Base-by-base conservation (phyloP, 2,797 vertebrate species). In the Hydrolagus colliei region DNA sequence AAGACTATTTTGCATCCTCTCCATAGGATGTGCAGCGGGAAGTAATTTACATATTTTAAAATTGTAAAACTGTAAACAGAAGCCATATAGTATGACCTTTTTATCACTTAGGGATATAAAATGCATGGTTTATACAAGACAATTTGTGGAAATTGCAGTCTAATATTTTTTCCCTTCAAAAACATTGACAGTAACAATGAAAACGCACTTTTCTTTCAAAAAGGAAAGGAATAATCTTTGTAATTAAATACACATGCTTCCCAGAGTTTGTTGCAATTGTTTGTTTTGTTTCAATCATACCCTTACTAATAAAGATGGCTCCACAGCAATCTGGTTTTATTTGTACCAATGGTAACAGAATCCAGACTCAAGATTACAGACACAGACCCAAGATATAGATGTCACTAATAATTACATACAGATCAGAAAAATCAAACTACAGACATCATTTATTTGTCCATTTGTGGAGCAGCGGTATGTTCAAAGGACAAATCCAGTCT, bases 221-320 rank as follows among this genome's bases (percentile, higher is more conserved):
- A 59, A 77, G 75, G 41, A 61, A 41, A n/a, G 41, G n/a, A 61
- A 41, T 61, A 77, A 77, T 77, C 75, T 77, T 61, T n/a, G 52
- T 77, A 77, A 77, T 77, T 77, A 20, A 77, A 61, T 59, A 77
- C 75, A 77, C 8, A 52, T 77, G 75, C 52, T 77, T 59, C 75
- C 61, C 61, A n/a, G 74, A 77, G 75, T 61, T 77, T 52, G 61
- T 18, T 77, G 41, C 41, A 59, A 61, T 61, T 61, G 71, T n/a
- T 77, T 77, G 52, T 61, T 27, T 77, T 77, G 4, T 12, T 71
- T 14, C 4, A 71, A 71, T 52, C 20, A 18, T 77, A 77, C 59
- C 52, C 52, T 59, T 32, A 61, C 41, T 16, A 77, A 16, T 77
- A 61, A 61, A 77, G 75, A 20, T 77, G 52, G 32, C 18, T 61